Base-by-base conservation (phyloP, 1,140 invertebrate genomes). In the Mactra quadrangularis region DNA sequence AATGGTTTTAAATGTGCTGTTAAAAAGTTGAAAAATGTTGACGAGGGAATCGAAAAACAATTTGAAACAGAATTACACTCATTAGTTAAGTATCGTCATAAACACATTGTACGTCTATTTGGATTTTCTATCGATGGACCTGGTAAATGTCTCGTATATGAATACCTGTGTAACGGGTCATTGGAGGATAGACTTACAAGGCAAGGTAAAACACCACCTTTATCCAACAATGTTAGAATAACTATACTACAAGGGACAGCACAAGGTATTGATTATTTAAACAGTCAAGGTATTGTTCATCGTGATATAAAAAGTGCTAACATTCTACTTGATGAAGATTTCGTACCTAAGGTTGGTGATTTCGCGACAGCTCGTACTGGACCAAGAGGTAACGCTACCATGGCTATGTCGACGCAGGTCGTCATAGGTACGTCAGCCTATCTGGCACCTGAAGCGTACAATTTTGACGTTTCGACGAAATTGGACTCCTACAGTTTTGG, bases 231-330 rank as follows among this genome's bases (percentile, higher is more conserved):
- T 33, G 89, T 94, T 79, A 91, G 96, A 83, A 85, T 96, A 1
- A 87, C 93, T 22, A 95, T 96, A 52, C 94, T 95, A 72, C 82
- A 94, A 41, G 95, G 95, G 27, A 95, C 95, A 29, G 94, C 95
- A 1, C 93, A 94, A 86, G 96, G 95, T 15, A 90, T 91, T 0
- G 91, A 93, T 53, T 95, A 96, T 91, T 93, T 96, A 19, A 96
- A 96, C 89, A 87, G 92, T 0, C 93, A 92, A 64, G 94, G 95
- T 15, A 92, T 96, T 25, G 94, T 96, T 82, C 96, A 97, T 90
- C 93, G 96, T 78, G 96, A 97, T 93, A 94, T 97, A 22, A 96
- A 97, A 93, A 95, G 95, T 91, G 95, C 96, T 1, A 97, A 97
- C 92, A 95, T 96, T 90, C 91, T 96, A 33, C 89, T 96, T 15